Percentiles rank a stretch among this genome's conserved stretches.
Conservation (phyloP, 30 jellyfish, hydroid and myxozoan species). For the Rhopilema esculentum region DNA sequence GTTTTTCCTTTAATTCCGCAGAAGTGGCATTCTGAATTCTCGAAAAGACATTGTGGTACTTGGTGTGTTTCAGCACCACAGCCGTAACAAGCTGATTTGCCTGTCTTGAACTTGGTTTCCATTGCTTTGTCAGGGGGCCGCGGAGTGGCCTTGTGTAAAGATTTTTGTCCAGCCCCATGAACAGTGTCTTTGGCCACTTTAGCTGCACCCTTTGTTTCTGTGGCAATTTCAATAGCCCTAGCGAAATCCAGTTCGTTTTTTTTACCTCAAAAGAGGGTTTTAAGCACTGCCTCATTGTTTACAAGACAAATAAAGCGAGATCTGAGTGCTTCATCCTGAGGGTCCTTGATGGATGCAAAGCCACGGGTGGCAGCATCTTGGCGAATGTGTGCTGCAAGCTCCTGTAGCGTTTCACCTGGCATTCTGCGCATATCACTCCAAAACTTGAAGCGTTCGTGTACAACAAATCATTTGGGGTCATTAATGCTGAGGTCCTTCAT, state of each 20-base stretch:
- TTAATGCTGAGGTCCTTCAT: slow-evolving; percentile 35
- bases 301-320: slow-evolving; percentile 47
- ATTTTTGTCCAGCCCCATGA: slow-evolving; percentile 4
- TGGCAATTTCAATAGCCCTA: slow-evolving; percentile 31
- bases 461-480: slow-evolving; percentile 57
- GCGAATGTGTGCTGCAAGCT: slow-evolving; percentile 42
- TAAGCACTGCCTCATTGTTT: slow-evolving; percentile 48
- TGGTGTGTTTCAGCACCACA: neutral
- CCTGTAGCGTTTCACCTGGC: slow-evolving; percentile 67
- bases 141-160: neutral
- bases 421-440: slow-evolving; percentile 27
- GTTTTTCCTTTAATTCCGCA: neutral
- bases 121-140: neutral
- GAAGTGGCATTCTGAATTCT: neutral
- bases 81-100: slow-evolving; percentile 1
- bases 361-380: slow-evolving; percentile 67
- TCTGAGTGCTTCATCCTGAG: slow-evolving; percentile 63
- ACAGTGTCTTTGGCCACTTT: slow-evolving; percentile 41
- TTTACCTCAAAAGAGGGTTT: slow-evolving; percentile 18
- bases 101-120: neutral
- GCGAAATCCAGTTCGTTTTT: slow-evolving; percentile 33
- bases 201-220: slow-evolving; percentile 54
- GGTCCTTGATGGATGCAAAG: slow-evolving; percentile 52
- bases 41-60: neutral
- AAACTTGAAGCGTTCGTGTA: slow-evolving; percentile 63